Evolutionary conservation across 1,140 invertebrate species (phyloP).

Genomic region (Apocrypta bakeri): DNA sequence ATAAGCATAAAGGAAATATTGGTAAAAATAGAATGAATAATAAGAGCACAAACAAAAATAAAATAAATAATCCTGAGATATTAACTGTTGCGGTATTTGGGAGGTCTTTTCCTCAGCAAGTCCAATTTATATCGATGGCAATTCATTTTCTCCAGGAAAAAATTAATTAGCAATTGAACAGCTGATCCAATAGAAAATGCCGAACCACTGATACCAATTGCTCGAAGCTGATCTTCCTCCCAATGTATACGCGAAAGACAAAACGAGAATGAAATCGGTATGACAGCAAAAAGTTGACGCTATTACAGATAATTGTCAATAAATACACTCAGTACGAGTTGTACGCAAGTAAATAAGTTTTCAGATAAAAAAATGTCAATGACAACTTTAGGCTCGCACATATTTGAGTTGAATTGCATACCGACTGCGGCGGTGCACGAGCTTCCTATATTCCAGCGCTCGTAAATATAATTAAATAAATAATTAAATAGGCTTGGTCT

Average conservation of each 20-base stretch:
- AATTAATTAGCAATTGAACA: conserved; percentile 5
- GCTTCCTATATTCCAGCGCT: conserved; percentile 43
- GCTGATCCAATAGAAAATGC: conserved; percentile 4
- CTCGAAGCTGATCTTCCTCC: conserved; percentile 57
- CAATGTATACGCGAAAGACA: conserved; percentile 34
- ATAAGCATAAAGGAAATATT: not conserved
- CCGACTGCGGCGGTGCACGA: conserved; percentile 5
- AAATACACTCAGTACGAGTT: not conserved
- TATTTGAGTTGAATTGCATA: too few relatives aligned
- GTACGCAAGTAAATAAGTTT: not conserved
- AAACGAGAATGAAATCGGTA: not conserved
- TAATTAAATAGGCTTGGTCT: conserved; percentile 45
- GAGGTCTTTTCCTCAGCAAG: conserved; percentile 44
- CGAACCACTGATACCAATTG: conserved; percentile 46
- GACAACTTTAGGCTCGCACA: conserved; percentile 17
- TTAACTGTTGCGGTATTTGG: conserved; percentile 57
- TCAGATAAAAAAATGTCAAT: not conserved
- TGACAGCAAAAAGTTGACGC: not conserved
- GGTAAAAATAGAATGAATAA: not conserved
- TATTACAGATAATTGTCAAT: not conserved
- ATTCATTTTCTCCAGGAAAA: too few relatives aligned
- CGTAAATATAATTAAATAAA: conserved; percentile 64
- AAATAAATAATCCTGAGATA: conserved; percentile 59
- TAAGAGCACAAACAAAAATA: conserved; percentile 40
- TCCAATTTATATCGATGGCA: too few relatives aligned